phyloP scores from a whole-genome alignment of 2,797 vertebrate species.

The Clarias laeviceps region DNA sequence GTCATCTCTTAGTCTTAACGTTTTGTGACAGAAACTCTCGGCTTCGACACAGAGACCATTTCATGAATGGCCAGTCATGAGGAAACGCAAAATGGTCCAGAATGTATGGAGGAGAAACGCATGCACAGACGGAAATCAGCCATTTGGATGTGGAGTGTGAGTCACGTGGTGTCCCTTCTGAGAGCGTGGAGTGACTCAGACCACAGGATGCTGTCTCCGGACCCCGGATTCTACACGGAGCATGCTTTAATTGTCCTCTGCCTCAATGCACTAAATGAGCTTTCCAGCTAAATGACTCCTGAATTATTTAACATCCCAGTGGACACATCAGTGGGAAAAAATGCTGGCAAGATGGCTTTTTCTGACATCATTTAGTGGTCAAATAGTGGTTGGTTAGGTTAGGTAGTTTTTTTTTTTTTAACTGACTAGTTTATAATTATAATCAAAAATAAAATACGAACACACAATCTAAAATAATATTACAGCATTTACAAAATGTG shows the following conservation, averaged over 20 bases:
- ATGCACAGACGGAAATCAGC: conserved; percentile 33
- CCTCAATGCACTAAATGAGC: conserved; percentile 59
- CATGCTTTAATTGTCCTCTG: conserved; percentile 57
- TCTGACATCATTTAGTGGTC: conserved; percentile 12
- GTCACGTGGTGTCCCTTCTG: conserved; percentile 39
- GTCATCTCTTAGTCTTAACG: conserved; percentile 26
- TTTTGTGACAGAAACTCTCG: conserved; percentile 14
- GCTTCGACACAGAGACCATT: conserved; percentile 38
- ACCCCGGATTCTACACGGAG: conserved; percentile 20
- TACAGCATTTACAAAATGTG: not conserved
- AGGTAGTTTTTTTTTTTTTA: not conserved
- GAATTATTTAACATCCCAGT: conserved; percentile 54
- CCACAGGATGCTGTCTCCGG: conserved; percentile 39
- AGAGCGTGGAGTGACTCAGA: conserved; percentile 43
- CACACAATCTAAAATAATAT: not conserved
- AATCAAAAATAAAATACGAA: not conserved
- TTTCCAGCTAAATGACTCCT: conserved; percentile 58
- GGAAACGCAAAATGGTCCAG: conserved; percentile 51
- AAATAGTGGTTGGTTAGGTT: not conserved
- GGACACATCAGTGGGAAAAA: conserved; percentile 8
- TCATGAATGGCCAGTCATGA: conserved; percentile 38
- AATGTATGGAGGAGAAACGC: conserved; percentile 37
- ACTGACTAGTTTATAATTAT: not conserved
- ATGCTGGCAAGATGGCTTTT: not conserved
- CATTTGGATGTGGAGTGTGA: conserved; percentile 37